Conservation (phyloP, 2,113 vertebrate genomes). For the Agapornis roseicollis region DNA sequence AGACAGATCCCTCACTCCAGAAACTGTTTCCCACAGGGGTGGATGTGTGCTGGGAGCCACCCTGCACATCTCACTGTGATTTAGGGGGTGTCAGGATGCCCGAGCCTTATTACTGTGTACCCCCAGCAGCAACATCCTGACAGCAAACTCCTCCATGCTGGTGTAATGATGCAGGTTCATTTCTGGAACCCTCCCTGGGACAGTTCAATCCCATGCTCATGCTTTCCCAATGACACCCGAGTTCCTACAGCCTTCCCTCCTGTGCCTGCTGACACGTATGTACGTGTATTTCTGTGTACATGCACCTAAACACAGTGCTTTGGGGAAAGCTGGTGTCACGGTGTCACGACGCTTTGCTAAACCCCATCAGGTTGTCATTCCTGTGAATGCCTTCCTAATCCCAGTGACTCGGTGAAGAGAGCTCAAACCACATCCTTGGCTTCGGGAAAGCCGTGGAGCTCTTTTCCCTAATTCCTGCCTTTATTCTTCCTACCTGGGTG, state of each 20-base stretch:
- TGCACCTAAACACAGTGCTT: accelerated
- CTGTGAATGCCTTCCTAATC: not conserved
- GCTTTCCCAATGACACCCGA: accelerated
- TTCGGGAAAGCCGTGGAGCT: not conserved
- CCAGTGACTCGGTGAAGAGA: not conserved
- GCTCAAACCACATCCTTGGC: not conserved
- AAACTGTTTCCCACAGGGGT: not conserved
- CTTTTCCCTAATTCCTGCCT: not conserved
- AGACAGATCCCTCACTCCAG: not conserved
- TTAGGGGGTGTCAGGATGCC: accelerated
- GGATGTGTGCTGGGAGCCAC: not conserved
- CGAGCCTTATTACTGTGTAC: accelerated
- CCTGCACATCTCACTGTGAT: accelerated
- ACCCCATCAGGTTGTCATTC: not conserved
- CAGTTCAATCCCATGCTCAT: accelerated
- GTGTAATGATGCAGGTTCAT: not conserved
- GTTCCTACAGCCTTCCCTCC: not conserved
- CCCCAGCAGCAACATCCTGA: not conserved
- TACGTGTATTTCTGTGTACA: accelerated
- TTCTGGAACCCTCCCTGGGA: not conserved
- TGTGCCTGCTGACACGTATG: accelerated
- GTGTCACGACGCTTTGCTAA: not conserved
- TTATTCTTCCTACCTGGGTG: accelerated
- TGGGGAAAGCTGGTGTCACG: not conserved
- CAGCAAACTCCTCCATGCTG: not conserved